phyloP scores from a whole-genome alignment of 2,797 vertebrate species.

The Onychomys leucogaster region DNA sequence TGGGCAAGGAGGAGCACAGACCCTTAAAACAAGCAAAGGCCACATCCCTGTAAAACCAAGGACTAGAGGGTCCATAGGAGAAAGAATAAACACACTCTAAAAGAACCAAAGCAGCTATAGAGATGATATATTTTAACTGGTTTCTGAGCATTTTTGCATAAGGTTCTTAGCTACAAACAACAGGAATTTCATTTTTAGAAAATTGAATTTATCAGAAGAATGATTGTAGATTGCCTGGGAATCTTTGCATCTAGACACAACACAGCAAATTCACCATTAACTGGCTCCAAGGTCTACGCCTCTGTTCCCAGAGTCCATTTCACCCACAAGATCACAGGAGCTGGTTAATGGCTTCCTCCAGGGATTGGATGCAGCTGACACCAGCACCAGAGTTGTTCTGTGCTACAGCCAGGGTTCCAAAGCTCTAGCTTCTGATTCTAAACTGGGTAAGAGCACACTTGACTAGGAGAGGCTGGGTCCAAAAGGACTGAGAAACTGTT shows the following conservation, averaged over 20 bases:
- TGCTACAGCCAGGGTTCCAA: not conserved
- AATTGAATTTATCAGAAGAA: conserved; percentile 3
- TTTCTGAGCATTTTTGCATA: not conserved
- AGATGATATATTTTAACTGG: not conserved
- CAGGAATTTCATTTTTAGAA: not conserved
- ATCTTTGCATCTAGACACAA: not conserved
- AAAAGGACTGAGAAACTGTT: not conserved
- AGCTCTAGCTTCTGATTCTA: not conserved
- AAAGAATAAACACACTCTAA: not conserved
- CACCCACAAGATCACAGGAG: not conserved
- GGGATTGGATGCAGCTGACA: not conserved
- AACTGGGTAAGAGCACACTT: not conserved
- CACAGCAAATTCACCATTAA: not conserved
- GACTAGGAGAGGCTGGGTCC: not conserved
- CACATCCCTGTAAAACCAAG: not conserved
- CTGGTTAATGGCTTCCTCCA: not conserved
- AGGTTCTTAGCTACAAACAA: not conserved
- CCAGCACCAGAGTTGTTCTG: not conserved
- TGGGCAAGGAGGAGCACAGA: not conserved
- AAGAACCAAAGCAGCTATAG: not conserved
- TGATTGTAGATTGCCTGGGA: not conserved
- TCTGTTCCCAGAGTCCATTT: not conserved
- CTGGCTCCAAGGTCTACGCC: not conserved
- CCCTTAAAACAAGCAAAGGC: not conserved
- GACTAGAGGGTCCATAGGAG: too few species aligned